phyloP scores from a whole-genome alignment of 2,113 vertebrate genomes.

The Callaeas wilsoni region DNA sequence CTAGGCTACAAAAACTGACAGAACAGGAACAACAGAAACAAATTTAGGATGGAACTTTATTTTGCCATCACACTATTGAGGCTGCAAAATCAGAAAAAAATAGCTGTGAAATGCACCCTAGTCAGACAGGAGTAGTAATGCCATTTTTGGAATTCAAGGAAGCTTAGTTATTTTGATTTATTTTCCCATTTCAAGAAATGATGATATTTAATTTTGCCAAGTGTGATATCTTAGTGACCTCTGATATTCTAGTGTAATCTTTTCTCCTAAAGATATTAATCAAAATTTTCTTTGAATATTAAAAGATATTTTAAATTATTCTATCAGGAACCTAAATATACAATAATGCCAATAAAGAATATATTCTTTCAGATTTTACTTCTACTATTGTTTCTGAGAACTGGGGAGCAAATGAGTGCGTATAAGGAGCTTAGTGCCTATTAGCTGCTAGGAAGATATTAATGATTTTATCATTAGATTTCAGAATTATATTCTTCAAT shows the following conservation, averaged over 20 bases:
- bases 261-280: background rate
- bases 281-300: fast-evolving
- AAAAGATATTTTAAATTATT: background rate
- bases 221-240: background rate
- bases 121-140: background rate
- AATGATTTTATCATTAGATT: background rate
- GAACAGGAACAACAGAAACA: background rate
- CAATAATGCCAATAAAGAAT: background rate
- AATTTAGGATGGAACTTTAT: background rate
- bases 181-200: background rate
- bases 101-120: background rate
- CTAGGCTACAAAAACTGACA: background rate
- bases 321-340: background rate
- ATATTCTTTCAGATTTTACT: background rate
- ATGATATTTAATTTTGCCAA: background rate
- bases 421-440: background rate
- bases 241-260: background rate
- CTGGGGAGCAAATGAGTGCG: fast-evolving
- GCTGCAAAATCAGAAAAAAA: background rate
- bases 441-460: background rate
- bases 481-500: background rate
- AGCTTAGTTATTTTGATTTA: background rate
- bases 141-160: background rate
- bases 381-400: background rate
- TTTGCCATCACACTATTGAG: background rate